These are phyloP conservation scores for Cephus runcator DNA, from an alignment of 2,888 invertebrate species.

Conservation along the genomic window DNA sequence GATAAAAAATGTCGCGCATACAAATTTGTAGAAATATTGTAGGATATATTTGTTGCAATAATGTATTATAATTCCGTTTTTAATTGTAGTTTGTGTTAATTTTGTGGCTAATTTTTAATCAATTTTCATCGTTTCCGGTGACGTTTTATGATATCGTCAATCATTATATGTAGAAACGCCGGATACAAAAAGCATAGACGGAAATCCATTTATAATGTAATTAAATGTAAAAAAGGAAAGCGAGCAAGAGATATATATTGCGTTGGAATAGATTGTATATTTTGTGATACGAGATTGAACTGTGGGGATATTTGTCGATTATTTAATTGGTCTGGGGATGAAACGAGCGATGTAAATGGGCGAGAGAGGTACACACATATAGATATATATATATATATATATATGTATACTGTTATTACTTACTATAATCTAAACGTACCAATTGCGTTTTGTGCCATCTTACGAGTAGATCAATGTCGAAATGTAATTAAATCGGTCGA, in stretches of 20 bases:
- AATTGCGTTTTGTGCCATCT: constrained; percentile 50
- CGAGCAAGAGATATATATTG: constrained; percentile 24
- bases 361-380: constrained; percentile 25
- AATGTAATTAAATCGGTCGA: not conserved
- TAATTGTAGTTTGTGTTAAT: not conserved
- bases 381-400: constrained; percentile 17
- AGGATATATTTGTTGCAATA: not conserved
- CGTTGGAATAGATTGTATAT: constrained; percentile 55
- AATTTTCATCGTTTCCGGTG: not conserved
- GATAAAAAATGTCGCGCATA: no score
- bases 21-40: not conserved
- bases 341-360: constrained; percentile 18
- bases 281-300: constrained; percentile 55
- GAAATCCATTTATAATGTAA: constrained; percentile 10
- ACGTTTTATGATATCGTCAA: constrained; percentile 8
- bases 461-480: constrained; percentile 32
- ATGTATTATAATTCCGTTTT: not conserved
- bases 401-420: constrained; percentile 2
- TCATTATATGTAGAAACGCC: constrained; percentile 15
- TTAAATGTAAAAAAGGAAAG: constrained; percentile 17
- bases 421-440: constrained; percentile 18
- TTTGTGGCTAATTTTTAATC: not conserved
- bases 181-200: constrained; percentile 23
- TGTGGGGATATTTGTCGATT: not conserved
- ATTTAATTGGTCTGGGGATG: not conserved